Evolutionary conservation across 1,140 invertebrate species (phyloP), one percentile per base, ranked within the genome.

Genomic region (Dendroctonus ponderosae): DNA sequence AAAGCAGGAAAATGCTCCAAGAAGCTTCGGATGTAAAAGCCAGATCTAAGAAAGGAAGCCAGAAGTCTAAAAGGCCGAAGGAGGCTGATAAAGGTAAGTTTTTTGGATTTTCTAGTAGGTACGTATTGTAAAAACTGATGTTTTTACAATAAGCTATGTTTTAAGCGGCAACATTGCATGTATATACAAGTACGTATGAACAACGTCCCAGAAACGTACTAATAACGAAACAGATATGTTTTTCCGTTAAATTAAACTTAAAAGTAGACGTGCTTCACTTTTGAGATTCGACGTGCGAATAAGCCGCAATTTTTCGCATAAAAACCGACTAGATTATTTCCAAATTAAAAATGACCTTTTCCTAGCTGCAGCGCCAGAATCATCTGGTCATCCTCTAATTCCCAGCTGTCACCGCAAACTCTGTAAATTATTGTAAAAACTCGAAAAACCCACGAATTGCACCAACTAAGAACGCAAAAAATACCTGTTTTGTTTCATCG

Each of bases 401-500:
- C 12, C 12, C 12, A 9, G 8, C 26, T 26, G 26, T 26, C 26
- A 26, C 26, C 26, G 26, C 26, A 26, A 26, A 26, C 26, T 26
- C 26, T 26, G 26, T 26, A 3, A 26, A 26, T 11, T 72, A 6
- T 11, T 73, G 7, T 40, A 44, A 12, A 69, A 67, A 50, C 49
- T 74, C 8, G 68, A 70, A 42, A 49, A 66, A 44, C 67, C 68
- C 0, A 57, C 62, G 11, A 69, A 67, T 39, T 62, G 52, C n/a
- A 6, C 26, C 26, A 72, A 74, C 37, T 48, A 38, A 50, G 56
- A 74, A 46, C 52, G 72, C 42, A 42, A 50, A 40, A 72, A 74
- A 59, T 70, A 62, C 46, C 46, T 65, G n/a, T 49, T 43, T 14
- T 66, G 53, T 6, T 69, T 65, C 46, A 43, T 50, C 7, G 56